Evolutionary conservation across 1,140 invertebrate genomes (phyloP), one percentile per base, ranked within the genome.

Genomic region (Drosophila asahinai): DNA sequence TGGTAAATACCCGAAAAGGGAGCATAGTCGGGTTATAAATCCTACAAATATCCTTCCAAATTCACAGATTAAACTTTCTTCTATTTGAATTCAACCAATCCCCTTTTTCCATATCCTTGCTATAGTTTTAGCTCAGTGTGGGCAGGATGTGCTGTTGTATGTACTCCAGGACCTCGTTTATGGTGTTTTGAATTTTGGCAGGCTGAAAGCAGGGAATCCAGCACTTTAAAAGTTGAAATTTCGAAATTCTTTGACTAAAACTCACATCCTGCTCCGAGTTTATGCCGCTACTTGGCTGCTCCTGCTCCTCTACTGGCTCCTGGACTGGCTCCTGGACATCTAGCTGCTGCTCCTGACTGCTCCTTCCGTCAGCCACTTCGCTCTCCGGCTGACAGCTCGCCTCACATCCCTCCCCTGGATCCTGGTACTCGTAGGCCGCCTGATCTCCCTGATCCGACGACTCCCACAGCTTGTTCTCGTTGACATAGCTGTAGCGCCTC

Each of bases 101-200:
- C 27, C 22, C n/a, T n/a, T 58, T 58, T n/a, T 17, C 33, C 36
- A 17, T 5, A 27, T 19, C 5, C 19, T n/a, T 6, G 52, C 5
- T 2, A 1, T 6, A 27, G 3, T 8, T 30, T 49, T 25, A 80
- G 5, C 47, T 70, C 3, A 92, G 57, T 0, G 59, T 92, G 5
- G 91, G 91, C 33, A 92, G 47, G 25, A 92, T 86, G 14, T 49
- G 51, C 19, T 60, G 77, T 43, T 92, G 91, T 54, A 92, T 91
- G n/a, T 92, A 92, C 40, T 92, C 86, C 27, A 92, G 67, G 12
- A 92, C 91, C 17, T 84, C 90, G 14, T 67, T 70, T 17, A 92
- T 91, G 2, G 90, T 83, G 7, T 65, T 60, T 15, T 92, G 78
- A 42, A 87, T 61, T 14, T 81, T 58, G 1, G 5, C 58, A 4